phyloP scores from a whole-genome alignment of 2,113 vertebrate genomes.

The Gopherus evgoodei region DNA sequence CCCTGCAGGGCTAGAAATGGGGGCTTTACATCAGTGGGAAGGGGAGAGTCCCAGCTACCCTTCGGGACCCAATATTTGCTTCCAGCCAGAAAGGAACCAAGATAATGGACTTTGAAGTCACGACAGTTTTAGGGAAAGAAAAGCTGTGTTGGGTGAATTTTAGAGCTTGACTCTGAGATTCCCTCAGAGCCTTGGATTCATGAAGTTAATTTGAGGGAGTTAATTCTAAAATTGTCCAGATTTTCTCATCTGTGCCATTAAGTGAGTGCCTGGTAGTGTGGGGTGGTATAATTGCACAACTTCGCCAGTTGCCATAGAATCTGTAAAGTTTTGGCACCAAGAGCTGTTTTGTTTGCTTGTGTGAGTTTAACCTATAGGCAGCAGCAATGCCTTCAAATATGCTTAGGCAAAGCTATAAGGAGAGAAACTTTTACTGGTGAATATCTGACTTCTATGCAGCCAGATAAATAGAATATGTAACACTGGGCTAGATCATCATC shows the following conservation, averaged over 20 bases:
- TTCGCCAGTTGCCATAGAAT: neutral
- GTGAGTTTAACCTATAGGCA: neutral
- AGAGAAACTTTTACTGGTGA: neutral
- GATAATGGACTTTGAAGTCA: neutral
- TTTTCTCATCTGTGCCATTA: neutral
- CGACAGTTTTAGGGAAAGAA: neutral
- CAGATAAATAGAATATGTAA: neutral
- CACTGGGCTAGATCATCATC: neutral
- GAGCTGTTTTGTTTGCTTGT: neutral
- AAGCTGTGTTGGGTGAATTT: neutral
- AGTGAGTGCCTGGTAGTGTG: neutral
- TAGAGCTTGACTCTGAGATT: neutral
- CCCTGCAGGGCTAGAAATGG: neutral
- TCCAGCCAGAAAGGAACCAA: neutral
- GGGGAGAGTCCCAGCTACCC: neutral
- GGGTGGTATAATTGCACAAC: neutral
- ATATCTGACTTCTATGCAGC: neutral
- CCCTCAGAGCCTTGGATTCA: neutral
- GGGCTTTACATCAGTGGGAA: neutral
- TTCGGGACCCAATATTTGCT: neutral
- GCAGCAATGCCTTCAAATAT: neutral
- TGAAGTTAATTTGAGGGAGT: neutral
- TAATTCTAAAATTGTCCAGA: neutral
- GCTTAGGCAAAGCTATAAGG: neutral
- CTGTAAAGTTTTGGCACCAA: neutral